phyloP scores from a whole-genome alignment of 2,797 vertebrate genomes.

The Mareca strepera region DNA sequence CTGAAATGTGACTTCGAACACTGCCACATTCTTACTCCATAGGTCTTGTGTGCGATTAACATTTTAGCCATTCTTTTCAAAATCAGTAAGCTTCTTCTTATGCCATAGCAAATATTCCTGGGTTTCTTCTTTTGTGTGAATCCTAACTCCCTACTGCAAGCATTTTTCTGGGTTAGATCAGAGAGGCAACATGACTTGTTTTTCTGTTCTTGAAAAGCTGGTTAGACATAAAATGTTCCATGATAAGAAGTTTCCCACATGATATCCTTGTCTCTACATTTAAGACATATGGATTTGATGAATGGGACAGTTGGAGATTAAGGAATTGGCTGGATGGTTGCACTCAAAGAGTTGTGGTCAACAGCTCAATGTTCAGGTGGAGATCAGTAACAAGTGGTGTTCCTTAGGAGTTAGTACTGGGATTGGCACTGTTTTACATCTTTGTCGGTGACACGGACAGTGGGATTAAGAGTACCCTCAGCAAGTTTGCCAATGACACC shows the following conservation, averaged over 20 bases:
- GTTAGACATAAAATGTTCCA: background rate
- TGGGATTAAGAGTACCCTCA: no score
- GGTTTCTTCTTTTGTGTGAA: background rate
- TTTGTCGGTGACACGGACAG: no score
- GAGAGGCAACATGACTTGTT: background rate
- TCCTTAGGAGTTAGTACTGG: no score
- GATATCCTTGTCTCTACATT: no score
- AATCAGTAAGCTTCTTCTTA: background rate
- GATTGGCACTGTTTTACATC: no score
- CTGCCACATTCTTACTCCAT: background rate
- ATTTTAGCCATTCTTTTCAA: background rate
- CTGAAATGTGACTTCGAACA: background rate
- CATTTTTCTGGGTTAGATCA: fast-evolving
- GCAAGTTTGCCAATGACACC: no score
- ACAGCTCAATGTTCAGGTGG: no score
- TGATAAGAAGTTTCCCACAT: background rate
- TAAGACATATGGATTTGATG: no score
- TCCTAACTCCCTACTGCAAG: background rate
- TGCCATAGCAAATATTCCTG: background rate
- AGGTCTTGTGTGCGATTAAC: background rate
- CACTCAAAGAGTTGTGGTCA: no score
- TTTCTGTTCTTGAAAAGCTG: background rate
- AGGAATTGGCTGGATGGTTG: no score
- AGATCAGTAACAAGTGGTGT: no score
- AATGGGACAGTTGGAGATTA: no score